Conservation (phyloP, 1,140 invertebrate genomes). For the Coenobita brevimanus region DNA sequence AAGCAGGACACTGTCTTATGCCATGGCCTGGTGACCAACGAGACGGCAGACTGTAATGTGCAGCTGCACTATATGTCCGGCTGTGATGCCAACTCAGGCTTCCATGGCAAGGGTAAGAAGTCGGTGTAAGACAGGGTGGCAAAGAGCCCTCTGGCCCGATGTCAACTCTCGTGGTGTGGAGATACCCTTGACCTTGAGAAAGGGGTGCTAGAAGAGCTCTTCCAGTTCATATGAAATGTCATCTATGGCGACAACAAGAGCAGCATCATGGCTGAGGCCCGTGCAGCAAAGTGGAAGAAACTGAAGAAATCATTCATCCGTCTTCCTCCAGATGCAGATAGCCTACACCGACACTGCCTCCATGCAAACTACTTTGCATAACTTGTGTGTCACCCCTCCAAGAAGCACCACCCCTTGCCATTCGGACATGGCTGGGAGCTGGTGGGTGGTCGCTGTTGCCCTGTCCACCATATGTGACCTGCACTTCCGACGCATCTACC, state of each 20-base stretch:
- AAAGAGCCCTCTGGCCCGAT: neutral
- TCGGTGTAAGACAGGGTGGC: neutral
- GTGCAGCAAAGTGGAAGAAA: neutral
- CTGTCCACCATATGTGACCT: neutral
- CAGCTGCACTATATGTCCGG: neutral
- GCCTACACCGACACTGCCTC: neutral
- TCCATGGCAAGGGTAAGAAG: neutral
- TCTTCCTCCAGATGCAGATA: neutral
- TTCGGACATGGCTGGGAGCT: neutral
- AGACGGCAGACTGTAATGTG: neutral
- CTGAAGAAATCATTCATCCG: neutral
- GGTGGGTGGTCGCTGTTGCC: neutral
- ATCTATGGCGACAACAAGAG: constrained; percentile 1
- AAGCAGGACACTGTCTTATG: neutral
- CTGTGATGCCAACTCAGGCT: neutral
- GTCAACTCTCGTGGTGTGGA: neutral
- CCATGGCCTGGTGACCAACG: neutral
- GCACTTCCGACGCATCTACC: neutral
- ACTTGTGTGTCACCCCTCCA: neutral
- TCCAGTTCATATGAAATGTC: neutral
- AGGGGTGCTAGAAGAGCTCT: neutral
- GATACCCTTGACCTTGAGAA: neutral
- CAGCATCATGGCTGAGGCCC: neutral
- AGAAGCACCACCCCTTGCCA: neutral
- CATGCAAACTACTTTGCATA: neutral